These are phyloP conservation scores for Acanthopagrus latus DNA, from an alignment of 2,797 vertebrate genomes.

Conservation along the genomic window DNA sequence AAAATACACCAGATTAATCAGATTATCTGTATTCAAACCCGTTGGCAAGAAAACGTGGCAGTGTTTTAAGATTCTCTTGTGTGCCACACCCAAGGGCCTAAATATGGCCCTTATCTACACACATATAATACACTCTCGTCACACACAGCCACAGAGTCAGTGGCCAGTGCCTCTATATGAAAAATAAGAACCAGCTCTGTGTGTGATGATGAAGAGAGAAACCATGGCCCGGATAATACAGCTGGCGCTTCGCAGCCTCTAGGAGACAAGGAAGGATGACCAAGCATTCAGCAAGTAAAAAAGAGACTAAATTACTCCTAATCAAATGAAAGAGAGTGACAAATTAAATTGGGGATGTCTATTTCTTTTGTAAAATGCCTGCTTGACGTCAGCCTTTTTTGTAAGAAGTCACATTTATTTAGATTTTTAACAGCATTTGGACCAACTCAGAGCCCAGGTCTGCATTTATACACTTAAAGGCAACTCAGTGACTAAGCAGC, in stretches of 20 bases:
- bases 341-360: conserved; percentile 17
- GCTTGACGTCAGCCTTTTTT: conserved; percentile 4
- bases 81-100: conserved; percentile 63
- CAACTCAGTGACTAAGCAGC: conserved; percentile 13
- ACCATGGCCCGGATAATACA: conserved; percentile 7
- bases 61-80: conserved; percentile 17
- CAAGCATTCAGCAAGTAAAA: conserved; percentile 50
- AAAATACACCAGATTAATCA: not conserved
- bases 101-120: not conserved
- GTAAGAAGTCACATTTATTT: not conserved
- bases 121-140: not conserved
- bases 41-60: not conserved
- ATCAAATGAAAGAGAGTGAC: conserved; percentile 45
- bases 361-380: conserved; percentile 17
- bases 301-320: conserved; percentile 51
- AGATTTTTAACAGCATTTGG: not conserved
- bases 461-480: not conserved
- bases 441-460: not conserved
- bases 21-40: not conserved
- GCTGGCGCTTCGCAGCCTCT: conserved; percentile 38
- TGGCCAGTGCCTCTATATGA: conserved; percentile 15
- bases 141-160: conserved; percentile 20
- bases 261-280: conserved; percentile 44
- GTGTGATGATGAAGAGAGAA: too few relatives aligned
- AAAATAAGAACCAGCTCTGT: conserved; percentile 16